Conservation (phyloP, 1,140 invertebrate species). For the Anadara kagoshimensis region DNA sequence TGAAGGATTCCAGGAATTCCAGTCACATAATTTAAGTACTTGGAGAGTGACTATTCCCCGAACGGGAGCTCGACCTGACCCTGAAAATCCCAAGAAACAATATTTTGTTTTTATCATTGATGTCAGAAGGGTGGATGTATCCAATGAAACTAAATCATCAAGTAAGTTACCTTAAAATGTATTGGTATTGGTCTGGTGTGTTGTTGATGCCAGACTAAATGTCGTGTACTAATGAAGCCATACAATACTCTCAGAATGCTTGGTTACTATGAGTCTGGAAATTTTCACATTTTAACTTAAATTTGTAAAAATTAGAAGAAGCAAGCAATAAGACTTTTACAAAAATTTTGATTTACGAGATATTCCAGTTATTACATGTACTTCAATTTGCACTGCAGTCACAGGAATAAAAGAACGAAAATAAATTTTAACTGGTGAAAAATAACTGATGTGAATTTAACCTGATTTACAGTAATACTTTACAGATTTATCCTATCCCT, state of each 20-base stretch:
- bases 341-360: too few relatives aligned
- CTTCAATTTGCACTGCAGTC: too few relatives aligned
- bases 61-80: constrained; percentile 75
- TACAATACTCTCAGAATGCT: not conserved
- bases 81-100: constrained; percentile 70
- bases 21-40: constrained; percentile 79
- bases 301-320: too few relatives aligned
- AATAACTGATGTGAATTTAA: too few relatives aligned
- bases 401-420: too few relatives aligned
- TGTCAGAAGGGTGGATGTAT: constrained; percentile 78
- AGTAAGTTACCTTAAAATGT: not conserved
- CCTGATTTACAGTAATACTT: too few relatives aligned
- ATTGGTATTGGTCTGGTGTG: not conserved
- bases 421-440: too few relatives aligned
- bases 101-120: constrained; percentile 79
- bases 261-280: too few relatives aligned
- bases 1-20: constrained; percentile 42
- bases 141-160: constrained; percentile 11
- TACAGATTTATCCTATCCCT: too few relatives aligned
- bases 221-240: not conserved
- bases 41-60: constrained; percentile 82
- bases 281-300: too few relatives aligned
- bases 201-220: not conserved
- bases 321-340: too few relatives aligned
- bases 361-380: too few relatives aligned